Conservation (phyloP, 2,888 invertebrate genomes). For the Ypsolopha scabrella region DNA sequence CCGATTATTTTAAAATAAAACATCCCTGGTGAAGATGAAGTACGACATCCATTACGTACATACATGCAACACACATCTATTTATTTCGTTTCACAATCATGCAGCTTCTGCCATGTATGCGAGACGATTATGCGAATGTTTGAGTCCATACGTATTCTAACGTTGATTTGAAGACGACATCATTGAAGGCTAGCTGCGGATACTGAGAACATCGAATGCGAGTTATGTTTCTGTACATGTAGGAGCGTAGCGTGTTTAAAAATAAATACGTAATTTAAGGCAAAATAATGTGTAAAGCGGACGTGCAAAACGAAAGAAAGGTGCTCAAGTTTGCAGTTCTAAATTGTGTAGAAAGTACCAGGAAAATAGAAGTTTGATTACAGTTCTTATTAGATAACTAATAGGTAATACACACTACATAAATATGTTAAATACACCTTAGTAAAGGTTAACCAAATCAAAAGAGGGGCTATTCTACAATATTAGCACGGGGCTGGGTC, state of each 20-base stretch:
- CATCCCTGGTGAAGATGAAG: conserved; percentile 62
- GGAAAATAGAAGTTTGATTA: background rate
- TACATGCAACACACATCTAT: conserved; percentile 69
- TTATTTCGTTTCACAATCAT: conserved; percentile 58
- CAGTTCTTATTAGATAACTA: background rate
- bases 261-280: conserved; percentile 15
- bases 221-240: conserved; percentile 51
- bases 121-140: background rate
- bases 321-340: conserved; percentile 56
- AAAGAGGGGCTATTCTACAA: background rate
- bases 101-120: conserved; percentile 24
- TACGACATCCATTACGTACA: conserved; percentile 64
- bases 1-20: conserved; percentile 59
- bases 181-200: too few relatives aligned
- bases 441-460: background rate
- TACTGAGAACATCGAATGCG: conserved; percentile 39
- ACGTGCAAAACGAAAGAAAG: conserved; percentile 45
- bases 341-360: conserved; percentile 3
- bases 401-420: background rate
- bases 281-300: conserved; percentile 35
- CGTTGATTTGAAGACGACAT: too few relatives aligned
- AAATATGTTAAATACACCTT: background rate
- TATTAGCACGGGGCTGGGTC: background rate
- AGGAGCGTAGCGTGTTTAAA: conserved; percentile 35
- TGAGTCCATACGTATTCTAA: background rate